phyloP scores from a whole-genome alignment of 2,113 vertebrate genomes.

The Dipodomys spectabilis region DNA sequence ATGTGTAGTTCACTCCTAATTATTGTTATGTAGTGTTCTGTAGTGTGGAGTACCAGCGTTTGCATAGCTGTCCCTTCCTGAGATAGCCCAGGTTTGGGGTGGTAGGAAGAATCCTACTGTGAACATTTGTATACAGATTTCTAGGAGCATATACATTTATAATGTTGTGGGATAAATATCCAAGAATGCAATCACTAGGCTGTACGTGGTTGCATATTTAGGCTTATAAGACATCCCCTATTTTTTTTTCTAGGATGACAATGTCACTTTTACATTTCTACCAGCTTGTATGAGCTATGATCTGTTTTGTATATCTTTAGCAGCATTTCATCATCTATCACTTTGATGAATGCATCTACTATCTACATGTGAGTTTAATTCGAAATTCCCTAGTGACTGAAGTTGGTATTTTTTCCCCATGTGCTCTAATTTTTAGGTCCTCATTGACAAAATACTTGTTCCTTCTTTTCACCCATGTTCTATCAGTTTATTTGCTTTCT shows the following conservation, averaged over 20 bases:
- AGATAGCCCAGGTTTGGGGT: background rate
- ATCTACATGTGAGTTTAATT: background rate
- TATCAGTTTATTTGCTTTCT: background rate
- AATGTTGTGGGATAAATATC: too few relatives aligned
- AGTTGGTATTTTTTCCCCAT: background rate
- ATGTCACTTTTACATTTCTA: background rate
- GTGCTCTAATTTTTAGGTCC: background rate
- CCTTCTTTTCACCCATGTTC: background rate
- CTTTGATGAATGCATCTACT: background rate
- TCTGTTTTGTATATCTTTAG: background rate
- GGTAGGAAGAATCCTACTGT: background rate
- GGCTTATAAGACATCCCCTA: background rate
- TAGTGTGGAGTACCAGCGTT: background rate
- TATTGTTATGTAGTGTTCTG: background rate
- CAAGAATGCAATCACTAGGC: background rate
- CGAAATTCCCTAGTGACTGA: background rate
- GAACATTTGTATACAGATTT: background rate
- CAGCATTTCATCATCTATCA: too few relatives aligned
- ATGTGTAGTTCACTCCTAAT: background rate
- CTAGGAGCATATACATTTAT: background rate
- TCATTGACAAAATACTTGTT: background rate
- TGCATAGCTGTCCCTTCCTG: background rate
- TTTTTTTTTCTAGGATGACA: background rate
- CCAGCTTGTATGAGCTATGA: too few relatives aligned
- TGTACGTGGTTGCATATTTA: too few relatives aligned